Evolutionary conservation across 2,113 vertebrate genomes (phyloP).

Genomic region (Manacus vitellinus): DNA sequence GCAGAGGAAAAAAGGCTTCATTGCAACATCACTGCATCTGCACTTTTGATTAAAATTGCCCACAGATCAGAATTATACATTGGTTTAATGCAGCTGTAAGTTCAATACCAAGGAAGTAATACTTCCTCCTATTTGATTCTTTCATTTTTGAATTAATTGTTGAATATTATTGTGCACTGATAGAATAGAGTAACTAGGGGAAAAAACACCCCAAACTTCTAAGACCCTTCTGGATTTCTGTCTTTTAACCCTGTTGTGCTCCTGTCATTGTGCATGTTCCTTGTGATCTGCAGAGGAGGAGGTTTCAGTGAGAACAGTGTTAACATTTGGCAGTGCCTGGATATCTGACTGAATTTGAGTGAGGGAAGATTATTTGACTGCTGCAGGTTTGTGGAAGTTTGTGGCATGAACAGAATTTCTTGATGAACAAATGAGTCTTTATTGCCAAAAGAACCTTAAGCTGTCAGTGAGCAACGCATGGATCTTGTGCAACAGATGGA

Average conservation of each 20-base stretch:
- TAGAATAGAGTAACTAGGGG: not conserved
- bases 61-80: not conserved
- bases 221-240: not conserved
- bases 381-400: not conserved
- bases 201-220: not conserved
- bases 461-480: not conserved
- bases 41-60: not conserved
- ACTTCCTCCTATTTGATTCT: not conserved
- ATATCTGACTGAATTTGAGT: not conserved
- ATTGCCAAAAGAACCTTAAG: not conserved
- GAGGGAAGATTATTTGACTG: not conserved
- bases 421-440: not conserved
- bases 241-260: not conserved
- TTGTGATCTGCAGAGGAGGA: not conserved
- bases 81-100: not conserved
- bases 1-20: not conserved
- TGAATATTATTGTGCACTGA: not conserved
- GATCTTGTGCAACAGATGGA: not conserved
- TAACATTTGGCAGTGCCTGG: not conserved
- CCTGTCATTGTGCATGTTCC: accelerated
- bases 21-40: not conserved
- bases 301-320: not conserved
- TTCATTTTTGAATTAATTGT: not conserved
- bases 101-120: not conserved
- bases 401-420: not conserved